phyloP scores from a whole-genome alignment of 2,888 invertebrate genomes.

The Sesia bembeciformis region DNA sequence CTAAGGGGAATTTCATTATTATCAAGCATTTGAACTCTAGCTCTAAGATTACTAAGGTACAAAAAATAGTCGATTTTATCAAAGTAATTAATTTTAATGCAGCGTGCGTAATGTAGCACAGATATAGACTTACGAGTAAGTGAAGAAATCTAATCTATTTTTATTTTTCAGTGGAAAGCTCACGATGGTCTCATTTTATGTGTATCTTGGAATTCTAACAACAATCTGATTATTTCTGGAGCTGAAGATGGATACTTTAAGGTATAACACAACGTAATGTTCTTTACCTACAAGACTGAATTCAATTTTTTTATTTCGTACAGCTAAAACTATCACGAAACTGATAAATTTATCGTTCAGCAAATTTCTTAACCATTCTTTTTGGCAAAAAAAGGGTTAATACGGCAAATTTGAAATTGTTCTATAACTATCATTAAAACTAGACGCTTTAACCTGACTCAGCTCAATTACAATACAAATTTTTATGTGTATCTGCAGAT shows the following conservation, averaged over 20 bases:
- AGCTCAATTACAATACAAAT: background rate
- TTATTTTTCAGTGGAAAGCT: constrained; percentile 88
- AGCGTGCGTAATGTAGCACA: too few relatives aligned
- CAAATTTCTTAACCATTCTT: too few relatives aligned
- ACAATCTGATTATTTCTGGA: constrained; percentile 93
- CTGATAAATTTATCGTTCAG: too few relatives aligned
- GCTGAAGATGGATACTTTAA: constrained; percentile 95
- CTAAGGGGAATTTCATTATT: constrained; percentile 78
- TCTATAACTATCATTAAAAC: too few relatives aligned
- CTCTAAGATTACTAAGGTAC: constrained; percentile 81
- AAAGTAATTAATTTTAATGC: constrained; percentile 17
- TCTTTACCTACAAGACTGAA: background rate
- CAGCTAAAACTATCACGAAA: too few relatives aligned
- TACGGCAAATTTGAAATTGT: too few relatives aligned
- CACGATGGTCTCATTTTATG: constrained; percentile 95
- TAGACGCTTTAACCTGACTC: too few relatives aligned
- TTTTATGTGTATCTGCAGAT: constrained; percentile 55
- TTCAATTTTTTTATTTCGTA: background rate
- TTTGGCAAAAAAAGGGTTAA: too few relatives aligned
- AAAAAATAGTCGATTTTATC: constrained; percentile 27
- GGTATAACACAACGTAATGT: constrained; percentile 44
- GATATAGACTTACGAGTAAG: too few relatives aligned
- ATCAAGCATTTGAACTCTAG: constrained; percentile 84
- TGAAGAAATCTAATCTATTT: background rate
- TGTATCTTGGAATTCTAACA: constrained; percentile 95